A percentile compares a stretch with the other conserved stretches of the same genome.
phyloP scores from a whole-genome alignment of 2,113 vertebrate species.

The Cranoglanis bouderius region DNA sequence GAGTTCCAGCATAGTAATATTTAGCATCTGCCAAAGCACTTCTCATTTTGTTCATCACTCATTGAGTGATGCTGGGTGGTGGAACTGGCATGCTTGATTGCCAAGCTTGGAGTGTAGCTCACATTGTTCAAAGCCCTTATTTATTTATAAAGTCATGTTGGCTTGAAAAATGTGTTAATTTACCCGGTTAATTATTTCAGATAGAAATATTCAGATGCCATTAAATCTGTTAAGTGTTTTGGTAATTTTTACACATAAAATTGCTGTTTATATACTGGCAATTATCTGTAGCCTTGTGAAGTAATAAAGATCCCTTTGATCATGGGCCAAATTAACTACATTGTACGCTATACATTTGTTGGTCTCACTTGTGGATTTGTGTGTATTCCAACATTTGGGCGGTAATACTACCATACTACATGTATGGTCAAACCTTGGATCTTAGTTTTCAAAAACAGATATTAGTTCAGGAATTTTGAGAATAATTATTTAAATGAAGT shows the following conservation, averaged over 20 bases:
- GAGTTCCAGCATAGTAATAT: slow-evolving; percentile 46
- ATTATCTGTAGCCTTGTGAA: background rate
- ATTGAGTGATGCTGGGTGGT: slow-evolving; percentile 20
- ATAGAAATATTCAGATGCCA: background rate
- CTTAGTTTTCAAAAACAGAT: background rate
- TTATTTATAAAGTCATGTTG: slow-evolving; percentile 21
- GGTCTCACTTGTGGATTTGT: background rate
- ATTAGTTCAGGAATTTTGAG: background rate
- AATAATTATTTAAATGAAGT: background rate
- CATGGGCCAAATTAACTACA: background rate
- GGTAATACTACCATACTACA: background rate
- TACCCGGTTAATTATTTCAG: background rate
- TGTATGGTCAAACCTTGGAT: background rate
- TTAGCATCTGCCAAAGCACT: slow-evolving; percentile 35
- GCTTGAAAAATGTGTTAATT: slow-evolving; percentile 4
- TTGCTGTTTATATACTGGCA: background rate
- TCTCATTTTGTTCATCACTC: slow-evolving; percentile 46
- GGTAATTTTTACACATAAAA: no score
- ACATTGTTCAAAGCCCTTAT: background rate
- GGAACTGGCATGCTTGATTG: slow-evolving; percentile 8
- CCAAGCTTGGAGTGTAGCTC: slow-evolving; percentile 11
- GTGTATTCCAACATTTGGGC: background rate
- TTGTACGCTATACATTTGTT: background rate
- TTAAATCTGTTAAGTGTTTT: background rate
- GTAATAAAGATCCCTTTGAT: background rate